Base-by-base conservation (phyloP, 1,140 invertebrate genomes). In the Papilio dardanus region DNA sequence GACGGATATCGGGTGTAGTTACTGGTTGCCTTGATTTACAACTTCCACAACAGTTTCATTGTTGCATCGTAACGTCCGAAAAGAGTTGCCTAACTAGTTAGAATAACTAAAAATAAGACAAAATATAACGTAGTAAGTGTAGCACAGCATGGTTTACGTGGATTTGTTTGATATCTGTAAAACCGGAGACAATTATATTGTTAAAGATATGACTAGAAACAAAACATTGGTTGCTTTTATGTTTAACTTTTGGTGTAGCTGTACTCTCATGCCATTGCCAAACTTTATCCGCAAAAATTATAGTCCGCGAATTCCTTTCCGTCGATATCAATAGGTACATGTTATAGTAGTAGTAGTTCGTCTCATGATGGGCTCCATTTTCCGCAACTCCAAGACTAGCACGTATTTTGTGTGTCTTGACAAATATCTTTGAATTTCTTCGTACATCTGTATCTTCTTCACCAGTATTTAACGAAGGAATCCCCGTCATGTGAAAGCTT, bases 1-100 rank as follows among this genome's bases (percentile, higher is more conserved):
- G 19, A 69, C 67, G 67, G 67, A 69, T 40, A 40, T 69, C 35
- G 67, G 19, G 33, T 37, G 67, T 24, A 21, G 33, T 69, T 68
- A 68, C 66, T 21, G 31, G 31, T 69, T 40, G 31, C 35, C 33
- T 40, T 69, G 67, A 69, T 69, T 69, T 69, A 69, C 19, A 3
- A 69, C 67, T 69, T 69, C 67, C 67, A 35, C 62, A 28, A 21
- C 31, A 2, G 16, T 67, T 35, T 33, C 30, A 35, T 35, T 67
- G 65, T 67, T 67, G 54, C 65, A 10, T 19, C 10, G 30, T 35
- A n/a, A 33, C 31, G 24, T 14, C 24, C 24, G 24, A 28, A 28
- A 28, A 28, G 54, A 12, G 24, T 62, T 62, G 21, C 12, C 3
- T 28, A 14, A 4, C 54, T 62, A 14, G 28, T 62, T 30, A n/a